Evolutionary conservation across 2,113 vertebrate species (phyloP), one percentile per base, ranked within the genome.

Genomic region (Galemys pyrenaicus): DNA sequence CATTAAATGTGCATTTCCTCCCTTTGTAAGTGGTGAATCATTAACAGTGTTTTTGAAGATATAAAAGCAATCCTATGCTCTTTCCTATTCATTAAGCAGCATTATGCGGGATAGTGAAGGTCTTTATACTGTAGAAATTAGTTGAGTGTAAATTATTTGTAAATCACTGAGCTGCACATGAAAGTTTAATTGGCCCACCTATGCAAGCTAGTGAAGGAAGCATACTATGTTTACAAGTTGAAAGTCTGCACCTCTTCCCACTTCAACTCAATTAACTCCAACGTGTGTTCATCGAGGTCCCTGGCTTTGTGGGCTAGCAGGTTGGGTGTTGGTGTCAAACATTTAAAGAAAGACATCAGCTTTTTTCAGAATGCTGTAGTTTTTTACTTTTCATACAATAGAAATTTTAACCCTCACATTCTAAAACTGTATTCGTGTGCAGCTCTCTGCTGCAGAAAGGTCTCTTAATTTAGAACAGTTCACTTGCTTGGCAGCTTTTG

Each of bases 81-180:
- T 92, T 97, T 91, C 91, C 58, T 94, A 85, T 73, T 87, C 86
- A 71, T 80, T 92, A 94, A 56, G 80, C 89, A 58, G 80, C 89
- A 51, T 92, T 80, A 37, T 54, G 87, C 54, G 75, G 41, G 22
- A 60, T 65, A 64, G 56, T 54, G 82, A 91, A 15, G 64, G 58
- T 83, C 86, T 91, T 95, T 41, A 46, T 49, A 44, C 7, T 24
- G 58, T 62, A 93, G 95, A 80, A 84, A 84, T 84, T 83, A 80
- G 74, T 56, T 60, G 75, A 93, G 28, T 60, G 3, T 82, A 73
- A 91, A 91, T 73, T 83, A 79, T 92, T 95, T 35, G 65, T 82
- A 85, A 88, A 44, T 88, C 89, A 51, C 35, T 67, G 73, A 91
- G 37, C 65, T 67, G n/a, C 28, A 49, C 16, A 56, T 80, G 65